These are phyloP conservation scores for Apamea anceps DNA, from an alignment of 2,888 invertebrate species.

Conservation along the genomic window DNA sequence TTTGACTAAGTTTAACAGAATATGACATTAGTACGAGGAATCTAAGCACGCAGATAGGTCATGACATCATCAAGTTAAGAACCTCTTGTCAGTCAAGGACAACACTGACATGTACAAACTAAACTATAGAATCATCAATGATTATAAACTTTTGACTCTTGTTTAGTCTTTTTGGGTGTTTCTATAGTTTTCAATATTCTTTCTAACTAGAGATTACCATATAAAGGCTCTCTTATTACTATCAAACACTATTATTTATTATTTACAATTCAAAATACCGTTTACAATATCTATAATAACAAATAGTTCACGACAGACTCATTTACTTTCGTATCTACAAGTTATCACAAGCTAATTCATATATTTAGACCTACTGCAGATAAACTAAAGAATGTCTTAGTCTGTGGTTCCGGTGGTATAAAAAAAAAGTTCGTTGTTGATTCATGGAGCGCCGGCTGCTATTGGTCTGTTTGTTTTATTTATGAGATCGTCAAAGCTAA, in stretches of 20 bases:
- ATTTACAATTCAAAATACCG: background rate
- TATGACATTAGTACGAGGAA: conserved; percentile 5
- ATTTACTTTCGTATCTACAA: conserved; percentile 1
- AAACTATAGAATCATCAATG: conserved; percentile 2
- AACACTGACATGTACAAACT: background rate
- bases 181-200: background rate
- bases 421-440: conserved; percentile 59
- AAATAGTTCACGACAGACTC: background rate
- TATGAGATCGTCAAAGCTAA: conserved; percentile 44
- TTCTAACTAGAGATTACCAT: background rate
- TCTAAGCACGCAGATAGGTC: conserved; percentile 6
- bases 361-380: conserved; percentile 27
- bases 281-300: background rate
- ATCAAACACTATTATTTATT: background rate
- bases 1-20: conserved; percentile 1
- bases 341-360: background rate
- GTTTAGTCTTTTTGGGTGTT: background rate
- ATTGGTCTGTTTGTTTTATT: conserved; percentile 56
- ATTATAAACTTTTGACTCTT: background rate
- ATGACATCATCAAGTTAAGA: conserved; percentile 46
- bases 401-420: conserved; percentile 41
- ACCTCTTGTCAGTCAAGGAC: conserved; percentile 44
- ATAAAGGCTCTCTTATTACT: background rate
- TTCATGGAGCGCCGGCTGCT: conserved; percentile 47
- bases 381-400: conserved; percentile 18